Evolutionary conservation across 2,113 vertebrate species (phyloP), one percentile per base, ranked within the genome.

Genomic region (Silurus asotus): DNA sequence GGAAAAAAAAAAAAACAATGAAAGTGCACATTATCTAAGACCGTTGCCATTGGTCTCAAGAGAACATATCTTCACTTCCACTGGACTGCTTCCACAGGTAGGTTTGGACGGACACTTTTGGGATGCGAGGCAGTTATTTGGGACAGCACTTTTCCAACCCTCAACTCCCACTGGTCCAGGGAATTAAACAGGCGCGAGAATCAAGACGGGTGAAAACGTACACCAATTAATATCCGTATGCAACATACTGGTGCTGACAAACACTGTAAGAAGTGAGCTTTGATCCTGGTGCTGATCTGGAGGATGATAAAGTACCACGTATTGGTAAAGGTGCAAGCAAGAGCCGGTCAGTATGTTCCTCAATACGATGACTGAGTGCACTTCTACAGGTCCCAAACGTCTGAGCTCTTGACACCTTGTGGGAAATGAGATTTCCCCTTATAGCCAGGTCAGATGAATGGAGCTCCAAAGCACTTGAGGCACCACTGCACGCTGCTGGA

Each of bases 381-480:
- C 45, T 64, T 49, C 17, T 10, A 69, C 62, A 87, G 15, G 45
- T 67, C 58, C 37, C 69, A 28, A 49, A 25, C 28, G 58, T 13
- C n/a, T 45, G 51, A 79, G 23, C 69, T 69, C 23, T 20, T 51
- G 37, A 55, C 15, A 11, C 37, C 49, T 77, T 15, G 51, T 45
- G 25, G 8, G 10, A 81, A 64, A 15, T 25, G 8, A 23, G 13
- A 55, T 59, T 59, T n/a, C 67, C 53, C 25, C 8, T 48, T 81
- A 82, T 56, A 25, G 51, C 76, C 1, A 85, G 64, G 64, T 96
- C 93, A 99, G 92, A 99, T 96, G 84, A 99, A 89, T 37, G 96
- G 97, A 0, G 96, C 90, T 85, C 97, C 98, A 62, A 99, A 99
- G 89, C 92, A 95, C 91, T 97, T 98, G 81, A 98, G 94, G 87